Percentiles rank a stretch among this genome's conserved stretches.
Conservation (phyloP, 2,888 invertebrate species). For the Sussaba pulchella region DNA sequence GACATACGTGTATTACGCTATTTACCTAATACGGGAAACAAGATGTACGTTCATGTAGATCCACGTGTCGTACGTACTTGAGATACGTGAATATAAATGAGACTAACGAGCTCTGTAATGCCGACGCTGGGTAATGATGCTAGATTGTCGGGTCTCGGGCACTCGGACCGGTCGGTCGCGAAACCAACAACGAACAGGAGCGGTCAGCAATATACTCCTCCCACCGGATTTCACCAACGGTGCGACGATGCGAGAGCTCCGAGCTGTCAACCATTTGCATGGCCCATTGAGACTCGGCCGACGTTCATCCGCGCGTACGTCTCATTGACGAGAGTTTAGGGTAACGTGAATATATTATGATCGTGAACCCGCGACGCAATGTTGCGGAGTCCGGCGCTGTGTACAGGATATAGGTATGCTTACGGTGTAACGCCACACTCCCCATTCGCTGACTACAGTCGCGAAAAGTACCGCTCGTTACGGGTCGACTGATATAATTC, state of each 20-base stretch:
- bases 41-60: conserved; percentile 4
- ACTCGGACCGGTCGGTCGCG: conserved; percentile 16
- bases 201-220: conserved; percentile 71
- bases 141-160: conserved; percentile 78
- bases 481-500: neutral
- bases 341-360: conserved; percentile 38
- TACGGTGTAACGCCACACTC: neutral
- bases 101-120: conserved; percentile 84
- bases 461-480: neutral
- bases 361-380: neutral
- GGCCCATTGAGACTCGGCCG: conserved; percentile 37
- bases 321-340: conserved; percentile 60
- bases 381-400: neutral
- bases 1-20: neutral
- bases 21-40: neutral
- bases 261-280: conserved; percentile 39
- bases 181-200: conserved; percentile 41
- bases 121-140: conserved; percentile 81
- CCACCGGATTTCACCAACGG: conserved; percentile 76
- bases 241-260: conserved; percentile 58
- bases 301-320: conserved; percentile 22
- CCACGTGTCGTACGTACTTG: conserved; percentile 46
- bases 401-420: neutral
- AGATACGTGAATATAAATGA: conserved; percentile 82
- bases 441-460: neutral